A percentile compares a stretch with the other conserved stretches of the same genome.
phyloP scores from a whole-genome alignment of 2,113 vertebrate genomes.

The Rallus limicola region DNA sequence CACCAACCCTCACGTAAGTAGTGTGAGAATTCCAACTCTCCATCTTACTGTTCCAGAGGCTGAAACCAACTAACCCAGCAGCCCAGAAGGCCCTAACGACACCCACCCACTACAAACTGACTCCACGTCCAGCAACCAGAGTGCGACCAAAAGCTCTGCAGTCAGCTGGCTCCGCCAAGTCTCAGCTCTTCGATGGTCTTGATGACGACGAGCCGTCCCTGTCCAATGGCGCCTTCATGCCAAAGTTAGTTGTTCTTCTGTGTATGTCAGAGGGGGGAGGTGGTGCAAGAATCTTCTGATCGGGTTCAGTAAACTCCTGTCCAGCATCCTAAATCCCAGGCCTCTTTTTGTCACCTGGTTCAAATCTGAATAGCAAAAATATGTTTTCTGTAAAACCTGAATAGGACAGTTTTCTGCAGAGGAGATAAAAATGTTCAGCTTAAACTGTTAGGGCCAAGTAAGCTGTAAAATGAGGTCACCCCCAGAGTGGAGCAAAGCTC shows the following conservation, averaged over 20 bases:
- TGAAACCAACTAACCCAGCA: slow-evolving; percentile 95
- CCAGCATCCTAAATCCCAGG: fast-evolving
- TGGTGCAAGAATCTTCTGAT: neutral
- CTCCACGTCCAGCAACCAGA: slow-evolving; percentile 87
- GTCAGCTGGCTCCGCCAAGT: slow-evolving; percentile 85
- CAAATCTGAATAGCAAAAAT: neutral
- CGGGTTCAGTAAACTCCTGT: fast-evolving
- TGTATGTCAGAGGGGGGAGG: neutral
- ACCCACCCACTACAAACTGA: slow-evolving; percentile 94
- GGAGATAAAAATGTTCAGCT: neutral
- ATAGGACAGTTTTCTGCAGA: neutral
- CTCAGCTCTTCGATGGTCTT: slow-evolving; percentile 92
- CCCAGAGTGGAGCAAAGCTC: neutral
- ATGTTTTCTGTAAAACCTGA: neutral
- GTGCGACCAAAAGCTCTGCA: slow-evolving; percentile 92
- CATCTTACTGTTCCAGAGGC: slow-evolving; percentile 76
- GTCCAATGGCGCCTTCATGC: slow-evolving; percentile 89
- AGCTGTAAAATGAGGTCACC: neutral
- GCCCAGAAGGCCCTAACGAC: slow-evolving; percentile 95
- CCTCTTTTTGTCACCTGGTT: neutral
- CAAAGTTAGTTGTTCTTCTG: slow-evolving; percentile 79
- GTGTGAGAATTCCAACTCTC: fast-evolving
- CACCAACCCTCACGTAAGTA: too few relatives aligned
- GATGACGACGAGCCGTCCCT: slow-evolving; percentile 92
- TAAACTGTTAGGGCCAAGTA: neutral